These are phyloP conservation scores for Catostylus mosaicus DNA, from an alignment of 30 jellyfish, hydroid and myxozoan species.

Conservation along the genomic window DNA sequence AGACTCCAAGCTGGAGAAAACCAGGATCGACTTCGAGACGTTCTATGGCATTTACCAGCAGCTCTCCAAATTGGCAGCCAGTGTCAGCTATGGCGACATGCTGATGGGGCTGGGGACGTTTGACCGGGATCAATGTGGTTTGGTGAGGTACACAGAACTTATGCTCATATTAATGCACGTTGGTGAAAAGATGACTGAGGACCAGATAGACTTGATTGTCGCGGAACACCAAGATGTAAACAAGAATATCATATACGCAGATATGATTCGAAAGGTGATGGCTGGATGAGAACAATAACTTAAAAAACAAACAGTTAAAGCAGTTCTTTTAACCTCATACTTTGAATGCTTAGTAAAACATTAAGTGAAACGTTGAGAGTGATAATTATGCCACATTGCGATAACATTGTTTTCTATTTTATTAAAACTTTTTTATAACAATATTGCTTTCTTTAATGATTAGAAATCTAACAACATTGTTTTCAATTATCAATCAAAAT, in stretches of 20 bases:
- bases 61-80: slow-evolving; percentile 71
- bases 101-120: slow-evolving; percentile 90
- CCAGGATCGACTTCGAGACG: slow-evolving; percentile 91
- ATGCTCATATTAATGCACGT: slow-evolving; percentile 74
- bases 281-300: slow-evolving; percentile 63
- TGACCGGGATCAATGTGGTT: slow-evolving; percentile 91
- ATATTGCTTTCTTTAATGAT: no score
- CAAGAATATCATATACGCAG: slow-evolving; percentile 83
- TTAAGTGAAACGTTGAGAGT: no score
- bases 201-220: slow-evolving; percentile 81
- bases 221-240: slow-evolving; percentile 81
- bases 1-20: slow-evolving; percentile 76
- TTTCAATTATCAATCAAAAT: no score
- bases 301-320: no score
- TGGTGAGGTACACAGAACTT: slow-evolving; percentile 84
- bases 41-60: slow-evolving; percentile 87
- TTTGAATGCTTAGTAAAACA: no score
- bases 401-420: no score
- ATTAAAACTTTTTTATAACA: no score
- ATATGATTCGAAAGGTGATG: slow-evolving; percentile 80
- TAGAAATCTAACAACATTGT: no score
- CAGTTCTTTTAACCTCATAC: no score
- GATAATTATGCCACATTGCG: no score
- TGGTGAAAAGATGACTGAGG: slow-evolving; percentile 93
- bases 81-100: slow-evolving; percentile 90